Percentiles rank a stretch among this genome's conserved stretches.
Conservation (phyloP, 1,140 invertebrate species). For the Chionoecetes opilio region DNA sequence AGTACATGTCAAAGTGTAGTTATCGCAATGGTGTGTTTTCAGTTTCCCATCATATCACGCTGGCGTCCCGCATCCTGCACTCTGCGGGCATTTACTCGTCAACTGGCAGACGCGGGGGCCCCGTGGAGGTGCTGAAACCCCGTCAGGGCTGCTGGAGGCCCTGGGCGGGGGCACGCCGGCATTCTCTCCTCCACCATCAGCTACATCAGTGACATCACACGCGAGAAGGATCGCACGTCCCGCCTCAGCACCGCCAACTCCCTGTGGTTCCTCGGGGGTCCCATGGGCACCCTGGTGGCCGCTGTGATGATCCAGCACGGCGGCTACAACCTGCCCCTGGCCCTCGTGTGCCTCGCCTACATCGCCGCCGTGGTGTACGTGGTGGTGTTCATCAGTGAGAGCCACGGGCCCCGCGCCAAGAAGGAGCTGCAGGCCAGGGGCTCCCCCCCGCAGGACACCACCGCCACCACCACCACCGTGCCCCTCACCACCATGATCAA, state of each 20-base stretch:
- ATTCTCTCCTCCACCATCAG: constrained; percentile 74
- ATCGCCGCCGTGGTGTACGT: constrained; percentile 66
- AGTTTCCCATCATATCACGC: constrained; percentile 76
- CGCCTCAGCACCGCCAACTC: constrained; percentile 75
- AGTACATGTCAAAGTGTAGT: background rate
- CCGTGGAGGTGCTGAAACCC: constrained; percentile 63
- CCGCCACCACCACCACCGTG: background rate
- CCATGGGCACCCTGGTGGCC: constrained; percentile 70
- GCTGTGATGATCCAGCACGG: constrained; percentile 69
- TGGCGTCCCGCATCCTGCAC: constrained; percentile 66
- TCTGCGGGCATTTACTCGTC: constrained; percentile 72
- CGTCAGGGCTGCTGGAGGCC: constrained; percentile 66
- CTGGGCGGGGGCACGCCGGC: constrained; percentile 74
- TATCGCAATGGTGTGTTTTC: background rate
- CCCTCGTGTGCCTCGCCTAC: constrained; percentile 64
- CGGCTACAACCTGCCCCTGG: constrained; percentile 74
- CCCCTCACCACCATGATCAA: constrained; percentile 47
- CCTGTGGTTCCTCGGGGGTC: constrained; percentile 76
- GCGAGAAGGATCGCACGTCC: constrained; percentile 66
- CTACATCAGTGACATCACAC: constrained; percentile 78
- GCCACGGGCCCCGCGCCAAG: constrained; percentile 77
- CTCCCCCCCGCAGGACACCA: background rate
- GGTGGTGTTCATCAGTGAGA: constrained; percentile 77
- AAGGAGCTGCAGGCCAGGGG: constrained; percentile 48
- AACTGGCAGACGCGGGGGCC: constrained; percentile 74